Conservation (phyloP, 2,888 invertebrate genomes). For the Coremacera marginata region DNA sequence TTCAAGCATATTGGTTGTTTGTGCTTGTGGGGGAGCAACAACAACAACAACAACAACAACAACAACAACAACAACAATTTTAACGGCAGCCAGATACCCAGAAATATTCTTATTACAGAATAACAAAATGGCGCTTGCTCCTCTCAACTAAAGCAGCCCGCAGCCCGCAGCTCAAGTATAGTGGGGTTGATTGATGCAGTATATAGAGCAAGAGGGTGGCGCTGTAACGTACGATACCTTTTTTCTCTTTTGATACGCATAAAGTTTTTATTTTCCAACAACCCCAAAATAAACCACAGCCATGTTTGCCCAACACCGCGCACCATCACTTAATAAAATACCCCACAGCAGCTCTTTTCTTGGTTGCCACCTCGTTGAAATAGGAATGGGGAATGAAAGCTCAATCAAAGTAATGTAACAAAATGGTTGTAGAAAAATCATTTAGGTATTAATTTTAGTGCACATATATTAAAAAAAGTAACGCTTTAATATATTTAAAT, state of each 20-base stretch:
- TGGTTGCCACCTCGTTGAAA: no score
- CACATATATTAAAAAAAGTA: no score
- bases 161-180: not conserved
- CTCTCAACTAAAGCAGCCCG: not conserved
- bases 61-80: not conserved
- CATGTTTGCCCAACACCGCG: no score
- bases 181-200: not conserved
- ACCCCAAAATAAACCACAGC: not conserved
- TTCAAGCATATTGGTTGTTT: not conserved
- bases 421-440: no score
- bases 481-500: no score
- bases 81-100: not conserved
- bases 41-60: not conserved
- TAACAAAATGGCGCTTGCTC: conserved; percentile 13
- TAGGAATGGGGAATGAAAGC: no score
- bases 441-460: no score
- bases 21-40: not conserved
- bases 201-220: not conserved
- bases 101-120: not conserved
- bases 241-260: not conserved
- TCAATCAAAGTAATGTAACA: no score
- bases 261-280: no score
- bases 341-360: no score
- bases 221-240: not conserved
- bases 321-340: no score